Evolutionary conservation across 2,113 vertebrate genomes (phyloP), one percentile per base, ranked within the genome.

Genomic region (Gambusia affinis): DNA sequence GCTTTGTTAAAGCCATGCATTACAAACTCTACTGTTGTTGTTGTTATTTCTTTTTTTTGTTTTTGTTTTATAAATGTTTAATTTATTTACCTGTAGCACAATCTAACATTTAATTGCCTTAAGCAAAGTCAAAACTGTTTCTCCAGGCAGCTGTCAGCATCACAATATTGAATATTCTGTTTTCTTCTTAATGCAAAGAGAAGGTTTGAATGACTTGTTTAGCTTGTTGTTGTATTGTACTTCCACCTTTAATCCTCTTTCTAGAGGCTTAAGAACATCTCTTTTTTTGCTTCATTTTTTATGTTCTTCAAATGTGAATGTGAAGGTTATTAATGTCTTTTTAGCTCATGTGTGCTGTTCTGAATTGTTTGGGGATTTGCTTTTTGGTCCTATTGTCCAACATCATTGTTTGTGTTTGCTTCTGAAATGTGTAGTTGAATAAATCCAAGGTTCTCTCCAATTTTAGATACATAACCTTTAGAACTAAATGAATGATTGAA

Each of bases 21-120:
- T 62, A 30, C 63, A 64, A 39, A 27, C 60, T 60, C 29, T 12
- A 15, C 35, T 27, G 14, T 44, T 27, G 12, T 39, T 71, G 57
- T 27, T 62, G 35, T 37, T 37, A 8, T 10, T 37, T 37, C 60
- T 70, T 35, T 60, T 60, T 63, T n/a, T 54, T n/a, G 67, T 57
- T 80, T 72, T 70, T 72, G 76, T 76, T 76, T 57, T 33, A 67
- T 10, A 64, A 67, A 67, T 70, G 12, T 65, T 75, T 57, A 67
- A 24, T 29, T 75, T 42, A 60, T 67, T 28, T 35, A 54, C 31
- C 12, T 47, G 31, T 62, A 60, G 68, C 28, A 22, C 28, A 64
- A 19, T 12, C 0, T 60, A 61, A 17, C 17, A 28, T 8, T 1
- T 60, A 61, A 17, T 35, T 28, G 35, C 60, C 15, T 72, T 33